phyloP scores from a whole-genome alignment of 2,113 vertebrate genomes.

The Bujurquina vittata region DNA sequence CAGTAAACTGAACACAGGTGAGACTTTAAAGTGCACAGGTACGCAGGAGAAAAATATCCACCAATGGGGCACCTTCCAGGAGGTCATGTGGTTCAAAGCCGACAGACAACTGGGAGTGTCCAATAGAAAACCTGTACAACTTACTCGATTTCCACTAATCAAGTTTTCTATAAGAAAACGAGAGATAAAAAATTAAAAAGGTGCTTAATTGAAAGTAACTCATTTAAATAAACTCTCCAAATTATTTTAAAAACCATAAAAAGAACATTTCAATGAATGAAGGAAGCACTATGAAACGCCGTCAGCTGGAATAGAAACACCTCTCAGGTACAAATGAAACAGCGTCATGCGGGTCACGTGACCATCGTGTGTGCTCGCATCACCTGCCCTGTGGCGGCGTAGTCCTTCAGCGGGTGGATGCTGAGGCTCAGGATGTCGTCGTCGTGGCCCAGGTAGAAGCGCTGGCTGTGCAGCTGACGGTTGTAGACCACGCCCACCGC shows the following conservation, averaged over 20 bases:
- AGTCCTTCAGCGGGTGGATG: conserved; percentile 94
- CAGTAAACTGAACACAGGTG: neutral
- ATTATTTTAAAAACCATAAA: too few relatives aligned
- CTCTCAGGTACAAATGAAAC: too few relatives aligned
- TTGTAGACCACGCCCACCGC: conserved; percentile 92
- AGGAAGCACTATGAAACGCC: too few relatives aligned
- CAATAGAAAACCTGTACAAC: neutral
- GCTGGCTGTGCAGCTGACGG: conserved; percentile 90
- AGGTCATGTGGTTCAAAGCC: neutral
- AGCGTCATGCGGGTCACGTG: too few relatives aligned
- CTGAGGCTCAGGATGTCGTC: conserved; percentile 94
- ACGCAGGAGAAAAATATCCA: neutral
- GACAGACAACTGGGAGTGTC: neutral
- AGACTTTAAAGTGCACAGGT: neutral
- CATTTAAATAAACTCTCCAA: too few relatives aligned
- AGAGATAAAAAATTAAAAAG: too few relatives aligned
- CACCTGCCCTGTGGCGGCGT: conserved; percentile 93
- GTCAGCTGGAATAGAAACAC: neutral
- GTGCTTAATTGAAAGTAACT: too few relatives aligned
- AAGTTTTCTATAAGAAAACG: too few relatives aligned
- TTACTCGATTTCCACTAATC: neutral
- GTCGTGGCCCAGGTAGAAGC: conserved; percentile 94
- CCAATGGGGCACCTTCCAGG: too few relatives aligned
- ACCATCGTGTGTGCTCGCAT: neutral
- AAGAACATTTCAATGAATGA: too few relatives aligned